These are phyloP conservation scores for Botia almorhae DNA, from an alignment of 2,797 vertebrate genomes.

Conservation along the genomic window DNA sequence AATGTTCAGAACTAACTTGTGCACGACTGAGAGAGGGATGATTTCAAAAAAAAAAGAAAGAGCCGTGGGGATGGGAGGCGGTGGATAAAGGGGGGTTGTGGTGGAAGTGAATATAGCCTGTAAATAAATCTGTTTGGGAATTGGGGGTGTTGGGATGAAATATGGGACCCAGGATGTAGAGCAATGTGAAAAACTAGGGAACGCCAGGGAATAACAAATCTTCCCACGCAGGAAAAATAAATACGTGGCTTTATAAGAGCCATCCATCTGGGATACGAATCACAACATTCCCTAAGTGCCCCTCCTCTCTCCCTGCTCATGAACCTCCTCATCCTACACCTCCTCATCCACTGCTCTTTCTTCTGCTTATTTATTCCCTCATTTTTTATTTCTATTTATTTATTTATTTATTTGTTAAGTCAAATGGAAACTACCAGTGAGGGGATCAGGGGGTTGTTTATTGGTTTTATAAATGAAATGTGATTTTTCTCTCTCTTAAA, in stretches of 20 bases:
- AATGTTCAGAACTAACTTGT: neutral
- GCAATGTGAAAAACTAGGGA: slow-evolving; percentile 83
- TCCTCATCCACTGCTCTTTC: slow-evolving; percentile 43
- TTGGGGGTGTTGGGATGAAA: slow-evolving; percentile 76
- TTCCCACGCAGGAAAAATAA: slow-evolving; percentile 82
- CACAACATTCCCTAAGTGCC: slow-evolving; percentile 75
- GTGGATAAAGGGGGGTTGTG: slow-evolving; percentile 26
- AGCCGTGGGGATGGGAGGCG: slow-evolving; percentile 25
- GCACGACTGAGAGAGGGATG: slow-evolving; percentile 6
- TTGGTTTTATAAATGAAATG: slow-evolving; percentile 70
- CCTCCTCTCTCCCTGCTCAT: slow-evolving; percentile 32
- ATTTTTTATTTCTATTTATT: slow-evolving; percentile 72
- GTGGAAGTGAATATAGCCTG: slow-evolving; percentile 67
- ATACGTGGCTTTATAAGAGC: slow-evolving; percentile 78
- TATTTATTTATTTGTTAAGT: slow-evolving; percentile 67
- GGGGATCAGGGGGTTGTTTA: slow-evolving; percentile 64
- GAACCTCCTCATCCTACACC: slow-evolving; percentile 58
- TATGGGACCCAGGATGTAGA: slow-evolving; percentile 82
- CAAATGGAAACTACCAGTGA: slow-evolving; percentile 68
- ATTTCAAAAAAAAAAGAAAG: slow-evolving; percentile 16
- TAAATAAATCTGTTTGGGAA: slow-evolving; percentile 85
- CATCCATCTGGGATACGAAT: slow-evolving; percentile 82
- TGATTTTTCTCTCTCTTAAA: slow-evolving; percentile 61
- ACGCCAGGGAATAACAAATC: slow-evolving; percentile 84
- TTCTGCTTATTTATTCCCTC: slow-evolving; percentile 58